phyloP scores from a whole-genome alignment of 2,797 vertebrate genomes.

The Tiaroga cobitis region DNA sequence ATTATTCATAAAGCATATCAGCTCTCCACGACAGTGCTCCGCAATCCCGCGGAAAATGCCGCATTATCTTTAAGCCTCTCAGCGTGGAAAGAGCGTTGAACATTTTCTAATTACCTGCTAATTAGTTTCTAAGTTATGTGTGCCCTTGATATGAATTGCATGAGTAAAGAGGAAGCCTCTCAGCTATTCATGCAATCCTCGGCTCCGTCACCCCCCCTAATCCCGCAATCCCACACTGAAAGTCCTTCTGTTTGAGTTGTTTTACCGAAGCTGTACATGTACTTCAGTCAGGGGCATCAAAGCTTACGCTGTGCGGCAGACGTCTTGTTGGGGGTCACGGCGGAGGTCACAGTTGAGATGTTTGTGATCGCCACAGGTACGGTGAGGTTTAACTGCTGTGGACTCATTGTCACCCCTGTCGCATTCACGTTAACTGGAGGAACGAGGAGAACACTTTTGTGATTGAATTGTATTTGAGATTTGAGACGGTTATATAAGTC shows the following conservation, averaged over 20 bases:
- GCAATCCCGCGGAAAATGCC: conserved; percentile 53
- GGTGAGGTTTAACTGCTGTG: neutral
- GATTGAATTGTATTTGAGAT: conserved; percentile 1
- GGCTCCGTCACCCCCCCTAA: conserved; percentile 7
- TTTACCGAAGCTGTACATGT: neutral
- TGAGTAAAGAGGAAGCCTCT: conserved; percentile 46
- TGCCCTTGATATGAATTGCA: conserved; percentile 57
- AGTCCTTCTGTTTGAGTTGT: neutral
- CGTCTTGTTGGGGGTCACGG: neutral
- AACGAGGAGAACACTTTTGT: neutral
- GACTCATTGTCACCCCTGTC: neutral
- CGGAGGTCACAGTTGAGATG: neutral
- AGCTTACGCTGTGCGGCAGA: neutral
- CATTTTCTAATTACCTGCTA: conserved; percentile 71
- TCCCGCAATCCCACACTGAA: conserved; percentile 10
- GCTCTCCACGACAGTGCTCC: conserved; percentile 33
- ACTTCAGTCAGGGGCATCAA: neutral
- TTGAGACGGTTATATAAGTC: neutral
- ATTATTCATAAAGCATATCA: conserved; percentile 65
- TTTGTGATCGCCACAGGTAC: neutral
- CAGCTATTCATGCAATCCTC: conserved; percentile 35
- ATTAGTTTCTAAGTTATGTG: conserved; percentile 65
- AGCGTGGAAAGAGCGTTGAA: conserved; percentile 58
- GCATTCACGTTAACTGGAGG: neutral
- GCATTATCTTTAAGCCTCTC: conserved; percentile 53